Evolutionary conservation across 1,140 invertebrate species (phyloP), one percentile per base, ranked within the genome.

Genomic region (Drosophila hydei): DNA sequence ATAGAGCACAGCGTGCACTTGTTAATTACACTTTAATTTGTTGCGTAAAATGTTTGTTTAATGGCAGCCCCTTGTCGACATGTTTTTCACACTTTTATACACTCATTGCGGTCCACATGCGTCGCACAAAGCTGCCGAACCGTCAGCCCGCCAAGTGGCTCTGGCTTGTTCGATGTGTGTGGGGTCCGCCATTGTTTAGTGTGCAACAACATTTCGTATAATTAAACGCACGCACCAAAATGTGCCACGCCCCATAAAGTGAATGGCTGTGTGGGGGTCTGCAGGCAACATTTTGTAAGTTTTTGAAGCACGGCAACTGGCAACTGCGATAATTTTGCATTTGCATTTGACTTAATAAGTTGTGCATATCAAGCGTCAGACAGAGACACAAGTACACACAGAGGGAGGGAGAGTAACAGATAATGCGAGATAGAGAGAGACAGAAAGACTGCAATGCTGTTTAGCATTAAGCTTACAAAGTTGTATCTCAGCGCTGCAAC

Each of bases 11-110:
- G 81, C 75, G 58, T 83, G 75, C 83, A 79, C 83, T 88, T 88
- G 83, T 88, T 88, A 88, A 88, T 88, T 88, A 88, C 79, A 80
- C 75, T 88, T 88, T 88, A 88, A 88, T 88, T 88, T 85, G 81
- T 85, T 85, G 81, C 83, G 83, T 85, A 85, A 85, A 85, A 85
- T 87, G 83, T 87, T 87, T 87, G 78, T 88, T 88, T 81, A 81
- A 83, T 87, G 81, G 81, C 80, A 73, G 81, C 58, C 56, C 62
- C 51, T 80, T 80, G 80, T 85, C 73, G 68, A 75, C 80, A 84
- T 84, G 80, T 87, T 85, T 84, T 85, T 85, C 79, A 76, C 79
- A 84, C 79, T 78, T 83, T 83, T 79, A 79, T 80, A 78, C 76
- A 48, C 64, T 62, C 64, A 67, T 60, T 61, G 69, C 65, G 50